Evolutionary conservation across 1,140 invertebrate genomes (phyloP).

Genomic region (Ceratina japonica): DNA sequence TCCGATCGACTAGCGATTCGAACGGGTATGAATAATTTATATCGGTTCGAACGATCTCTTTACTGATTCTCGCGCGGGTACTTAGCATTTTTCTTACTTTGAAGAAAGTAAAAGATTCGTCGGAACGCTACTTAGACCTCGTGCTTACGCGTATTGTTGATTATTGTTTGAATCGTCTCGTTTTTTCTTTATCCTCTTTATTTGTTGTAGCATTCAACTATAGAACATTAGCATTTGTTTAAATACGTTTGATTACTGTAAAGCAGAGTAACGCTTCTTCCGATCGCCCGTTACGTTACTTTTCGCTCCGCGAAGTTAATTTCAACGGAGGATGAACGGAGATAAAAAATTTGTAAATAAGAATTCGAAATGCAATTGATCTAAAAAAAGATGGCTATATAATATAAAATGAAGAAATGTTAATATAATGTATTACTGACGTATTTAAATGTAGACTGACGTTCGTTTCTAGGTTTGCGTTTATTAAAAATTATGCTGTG

Average conservation of each 20-base stretch:
- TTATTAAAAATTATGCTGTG: slow-evolving; percentile 75
- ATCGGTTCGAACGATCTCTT: not conserved
- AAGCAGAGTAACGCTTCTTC: slow-evolving; percentile 18
- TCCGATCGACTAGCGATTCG: not conserved
- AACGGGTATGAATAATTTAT: not conserved
- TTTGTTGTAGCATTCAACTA: slow-evolving; percentile 10
- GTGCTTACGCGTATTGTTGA: slow-evolving; percentile 19
- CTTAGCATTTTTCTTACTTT: slow-evolving; percentile 7
- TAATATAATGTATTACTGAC: slow-evolving; percentile 53
- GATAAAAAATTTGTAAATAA: slow-evolving; percentile 37
- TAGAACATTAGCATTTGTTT: slow-evolving; percentile 3
- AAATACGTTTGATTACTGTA: slow-evolving; percentile 9
- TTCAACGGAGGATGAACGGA: not conserved
- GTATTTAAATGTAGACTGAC: slow-evolving; percentile 58
- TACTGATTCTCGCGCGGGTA: not conserved
- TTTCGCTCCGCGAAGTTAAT: not conserved
- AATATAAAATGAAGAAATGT: slow-evolving; percentile 42
- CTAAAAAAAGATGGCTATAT: slow-evolving; percentile 38
- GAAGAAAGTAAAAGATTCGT: slow-evolving; percentile 16
- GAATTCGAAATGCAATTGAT: slow-evolving; percentile 24
- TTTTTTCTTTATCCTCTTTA: not conserved
- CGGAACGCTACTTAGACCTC: slow-evolving; percentile 22
- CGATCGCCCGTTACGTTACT: not conserved
- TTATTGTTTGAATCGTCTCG: slow-evolving; percentile 16
- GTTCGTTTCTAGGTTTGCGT: slow-evolving; percentile 60